These are phyloP conservation scores for Apotomis betuletana DNA, from an alignment of 2,888 invertebrate species.

Conservation along the genomic window DNA sequence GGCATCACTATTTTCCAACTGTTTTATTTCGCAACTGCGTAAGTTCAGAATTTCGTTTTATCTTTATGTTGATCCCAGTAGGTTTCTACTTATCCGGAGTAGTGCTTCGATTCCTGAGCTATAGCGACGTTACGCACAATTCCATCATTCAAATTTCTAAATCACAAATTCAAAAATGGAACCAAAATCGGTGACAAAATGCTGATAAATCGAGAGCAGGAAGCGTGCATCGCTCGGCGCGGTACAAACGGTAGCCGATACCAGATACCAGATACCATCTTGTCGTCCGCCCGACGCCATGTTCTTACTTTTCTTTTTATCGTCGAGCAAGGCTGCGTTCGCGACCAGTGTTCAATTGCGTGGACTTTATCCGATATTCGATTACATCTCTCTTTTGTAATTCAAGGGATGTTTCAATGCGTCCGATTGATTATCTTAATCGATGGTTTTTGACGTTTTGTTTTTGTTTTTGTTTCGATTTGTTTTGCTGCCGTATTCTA, in stretches of 20 bases:
- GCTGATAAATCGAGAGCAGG: conserved; percentile 13
- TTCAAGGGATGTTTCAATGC: conserved; percentile 33
- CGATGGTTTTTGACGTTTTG: conserved; percentile 25
- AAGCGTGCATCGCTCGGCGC: conserved; percentile 9
- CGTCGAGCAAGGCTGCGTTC: conserved; percentile 28
- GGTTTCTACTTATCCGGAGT: no score
- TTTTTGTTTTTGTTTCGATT: no score
- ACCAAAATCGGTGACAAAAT: neutral
- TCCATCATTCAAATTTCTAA: neutral
- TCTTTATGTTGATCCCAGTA: no score
- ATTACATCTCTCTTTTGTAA: conserved; percentile 34
- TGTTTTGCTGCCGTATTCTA: conserved; percentile 5
- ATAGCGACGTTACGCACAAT: no score
- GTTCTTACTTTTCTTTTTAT: conserved; percentile 24
- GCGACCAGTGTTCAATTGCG: conserved; percentile 40
- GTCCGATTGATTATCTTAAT: conserved; percentile 36
- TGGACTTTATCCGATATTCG: conserved; percentile 37
- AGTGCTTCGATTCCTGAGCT: no score
- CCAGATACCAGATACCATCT: conserved; percentile 38
- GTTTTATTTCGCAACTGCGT: no score
- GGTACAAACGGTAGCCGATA: conserved; percentile 40
- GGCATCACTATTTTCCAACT: no score
- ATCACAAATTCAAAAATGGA: neutral
- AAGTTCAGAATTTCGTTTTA: no score
- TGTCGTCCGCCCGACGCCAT: conserved; percentile 34